phyloP scores from a whole-genome alignment of 2,888 invertebrate species.

The Drosophila leonis region DNA sequence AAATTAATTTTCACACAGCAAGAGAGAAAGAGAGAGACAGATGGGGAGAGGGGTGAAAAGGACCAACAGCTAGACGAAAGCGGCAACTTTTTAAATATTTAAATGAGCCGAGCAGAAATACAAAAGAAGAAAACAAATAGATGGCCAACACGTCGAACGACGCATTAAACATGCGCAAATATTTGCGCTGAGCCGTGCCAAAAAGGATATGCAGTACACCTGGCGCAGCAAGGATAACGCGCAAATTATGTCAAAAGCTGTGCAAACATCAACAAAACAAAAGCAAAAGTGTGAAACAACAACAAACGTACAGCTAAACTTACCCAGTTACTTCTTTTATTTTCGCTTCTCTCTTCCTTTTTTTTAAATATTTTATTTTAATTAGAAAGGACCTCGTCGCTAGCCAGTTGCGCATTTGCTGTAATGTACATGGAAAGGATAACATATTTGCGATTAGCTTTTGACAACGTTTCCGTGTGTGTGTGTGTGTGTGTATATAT shows the following conservation, averaged over 20 bases:
- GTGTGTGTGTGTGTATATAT: constrained; percentile 12
- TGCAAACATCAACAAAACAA: constrained; percentile 51
- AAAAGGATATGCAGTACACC: constrained; percentile 48
- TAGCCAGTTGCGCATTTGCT: constrained; percentile 55
- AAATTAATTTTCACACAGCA: constrained; percentile 74
- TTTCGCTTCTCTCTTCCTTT: not conserved
- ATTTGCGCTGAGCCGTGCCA: constrained; percentile 53
- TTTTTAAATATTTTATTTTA: constrained; percentile 34
- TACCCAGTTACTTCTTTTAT: constrained; percentile 35
- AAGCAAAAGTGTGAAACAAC: constrained; percentile 17
- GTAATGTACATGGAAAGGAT: constrained; percentile 51
- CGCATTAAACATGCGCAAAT: constrained; percentile 80
- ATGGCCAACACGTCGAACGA: constrained; percentile 78
- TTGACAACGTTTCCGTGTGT: constrained; percentile 39
- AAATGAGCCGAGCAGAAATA: constrained; percentile 65
- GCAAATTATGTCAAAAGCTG: constrained; percentile 70
- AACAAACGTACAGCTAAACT: constrained; percentile 34
- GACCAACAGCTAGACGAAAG: constrained; percentile 41
- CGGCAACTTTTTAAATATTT: constrained; percentile 72
- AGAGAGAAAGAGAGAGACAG: constrained; percentile 19
- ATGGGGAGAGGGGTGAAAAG: constrained; percentile 14
- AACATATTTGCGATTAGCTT: constrained; percentile 65
- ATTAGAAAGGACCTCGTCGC: constrained; percentile 45
- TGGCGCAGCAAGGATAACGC: constrained; percentile 52
- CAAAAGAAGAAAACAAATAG: constrained; percentile 65